Evolutionary conservation across 2,888 invertebrate species (phyloP), one percentile per base, ranked within the genome.

Genomic region (Agonopterix subpropinquella): DNA sequence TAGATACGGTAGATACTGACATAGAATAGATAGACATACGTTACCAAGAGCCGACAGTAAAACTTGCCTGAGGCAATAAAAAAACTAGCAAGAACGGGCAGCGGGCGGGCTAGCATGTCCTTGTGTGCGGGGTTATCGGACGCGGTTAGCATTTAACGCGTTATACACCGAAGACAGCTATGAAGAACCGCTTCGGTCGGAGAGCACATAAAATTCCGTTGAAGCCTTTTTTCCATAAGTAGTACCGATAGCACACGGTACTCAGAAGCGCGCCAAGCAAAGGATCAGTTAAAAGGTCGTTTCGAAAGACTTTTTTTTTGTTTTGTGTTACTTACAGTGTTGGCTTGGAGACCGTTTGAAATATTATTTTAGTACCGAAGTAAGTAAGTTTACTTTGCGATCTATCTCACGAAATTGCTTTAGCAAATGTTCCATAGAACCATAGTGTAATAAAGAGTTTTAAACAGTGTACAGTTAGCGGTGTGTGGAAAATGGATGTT

Each of bases 101-200:
- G 51, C 48, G 42, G 58, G 60, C 58, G 65, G 66, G 63, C 80
- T 77, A 80, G 76, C 63, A 57, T 79, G 83, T 85, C 85, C 88
- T 85, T 83, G 85, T 60, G 68, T 52, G 54, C 71, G 82, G 80
- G 88, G 87, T 88, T 86, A 87, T 87, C 82, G 88, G 73, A 77
- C 86, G 76, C 79, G 70, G 76, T 72, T 86, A 87, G 76, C 88
- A 88, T 88, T 87, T 85, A 86, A 78, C 77, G 74, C 68, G 70
- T 81, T 81, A 77, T 79, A 77, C 80, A 82, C 28, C 79, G 71
- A 77, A 80, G 74, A 82, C 82, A 77, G 77, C 81, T 79, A 81
- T 75, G 82, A 79, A 80, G 77, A 81, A 80, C 83, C 80, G 83
- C 84, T 80, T 64, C 66, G 75, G 67, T 65, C 70, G 62, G 60